phyloP scores from a whole-genome alignment of 2,113 vertebrate species.

The Uropsilus gracilis region DNA sequence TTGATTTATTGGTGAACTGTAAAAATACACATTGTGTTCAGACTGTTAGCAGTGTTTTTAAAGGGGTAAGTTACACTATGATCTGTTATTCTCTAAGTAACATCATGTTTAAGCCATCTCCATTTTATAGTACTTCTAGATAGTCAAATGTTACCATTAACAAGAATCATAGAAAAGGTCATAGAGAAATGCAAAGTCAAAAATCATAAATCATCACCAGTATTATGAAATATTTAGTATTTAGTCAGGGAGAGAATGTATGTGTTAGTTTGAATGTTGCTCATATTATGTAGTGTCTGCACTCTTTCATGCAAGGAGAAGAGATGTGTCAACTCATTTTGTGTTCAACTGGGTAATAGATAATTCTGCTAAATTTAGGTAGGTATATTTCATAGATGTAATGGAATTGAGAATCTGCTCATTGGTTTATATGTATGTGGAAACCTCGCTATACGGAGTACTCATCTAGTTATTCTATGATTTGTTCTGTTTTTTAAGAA shows the following conservation, averaged over 20 bases:
- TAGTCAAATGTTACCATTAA: neutral
- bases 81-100: neutral
- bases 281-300: neutral
- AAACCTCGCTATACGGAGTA: neutral
- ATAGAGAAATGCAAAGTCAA: neutral
- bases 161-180: neutral
- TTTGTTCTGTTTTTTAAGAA: neutral
- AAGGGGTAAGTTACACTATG: slow-evolving; percentile 88
- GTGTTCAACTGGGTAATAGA: neutral
- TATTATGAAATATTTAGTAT: neutral
- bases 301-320: neutral
- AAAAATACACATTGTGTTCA: slow-evolving; percentile 87
- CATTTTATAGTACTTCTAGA: neutral
- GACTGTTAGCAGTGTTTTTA: slow-evolving; percentile 91
- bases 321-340: neutral
- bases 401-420: neutral
- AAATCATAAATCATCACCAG: neutral
- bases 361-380: neutral
- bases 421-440: neutral
- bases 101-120: neutral
- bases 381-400: neutral
- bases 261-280: neutral
- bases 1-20: slow-evolving; percentile 92
- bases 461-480: neutral
- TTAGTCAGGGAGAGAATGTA: neutral